Conservation (phyloP, 2,888 invertebrate genomes). For the Atethmia centrago region DNA sequence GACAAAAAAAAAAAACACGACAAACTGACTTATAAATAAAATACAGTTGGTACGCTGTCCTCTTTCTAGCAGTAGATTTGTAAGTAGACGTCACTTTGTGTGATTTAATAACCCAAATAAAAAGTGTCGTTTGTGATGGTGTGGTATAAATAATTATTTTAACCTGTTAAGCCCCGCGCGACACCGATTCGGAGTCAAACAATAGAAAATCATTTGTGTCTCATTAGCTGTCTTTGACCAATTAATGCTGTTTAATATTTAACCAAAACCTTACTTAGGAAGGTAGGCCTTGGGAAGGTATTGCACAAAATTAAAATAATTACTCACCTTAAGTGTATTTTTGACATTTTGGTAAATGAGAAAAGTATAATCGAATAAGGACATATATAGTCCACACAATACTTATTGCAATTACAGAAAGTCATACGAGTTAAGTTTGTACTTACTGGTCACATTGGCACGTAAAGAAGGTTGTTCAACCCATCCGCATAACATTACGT, state of each 20-base stretch:
- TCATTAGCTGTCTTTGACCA: too few relatives aligned
- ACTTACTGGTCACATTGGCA: conserved; percentile 10
- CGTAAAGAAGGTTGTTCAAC: conserved; percentile 35
- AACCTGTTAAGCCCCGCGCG: too few relatives aligned
- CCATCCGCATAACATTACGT: conserved; percentile 33
- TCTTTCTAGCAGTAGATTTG: neutral
- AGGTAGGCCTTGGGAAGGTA: neutral
- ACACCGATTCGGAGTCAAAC: too few relatives aligned
- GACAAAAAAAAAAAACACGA: neutral
- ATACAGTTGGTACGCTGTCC: neutral
- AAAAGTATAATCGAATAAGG: neutral
- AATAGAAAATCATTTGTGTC: too few relatives aligned
- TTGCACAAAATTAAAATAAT: conserved; percentile 20
- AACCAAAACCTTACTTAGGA: neutral
- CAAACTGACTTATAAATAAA: neutral
- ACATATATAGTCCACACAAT: neutral
- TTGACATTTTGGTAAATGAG: conserved; percentile 20
- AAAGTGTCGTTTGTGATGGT: too few relatives aligned
- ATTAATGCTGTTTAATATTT: neutral
- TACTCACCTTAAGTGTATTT: neutral
- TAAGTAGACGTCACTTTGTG: neutral
- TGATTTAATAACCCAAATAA: neutral
- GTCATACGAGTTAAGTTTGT: conserved; percentile 2
- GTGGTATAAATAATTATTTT: neutral
- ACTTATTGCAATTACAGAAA: conserved; percentile 34